Base-by-base conservation (phyloP, 2,888 invertebrate species). In the Eupithecia centaureata region DNA sequence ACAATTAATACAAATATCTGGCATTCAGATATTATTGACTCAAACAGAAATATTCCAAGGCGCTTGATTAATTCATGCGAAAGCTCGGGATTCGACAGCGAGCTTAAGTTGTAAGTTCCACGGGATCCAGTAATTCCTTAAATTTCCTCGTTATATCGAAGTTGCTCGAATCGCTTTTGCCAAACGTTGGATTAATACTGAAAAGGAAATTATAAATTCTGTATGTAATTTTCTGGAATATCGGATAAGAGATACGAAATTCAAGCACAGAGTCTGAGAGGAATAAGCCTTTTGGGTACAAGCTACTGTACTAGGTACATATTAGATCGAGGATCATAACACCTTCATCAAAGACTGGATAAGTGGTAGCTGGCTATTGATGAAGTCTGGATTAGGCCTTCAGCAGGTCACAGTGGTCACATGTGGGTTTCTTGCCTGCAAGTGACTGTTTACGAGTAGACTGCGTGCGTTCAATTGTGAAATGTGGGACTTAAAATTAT, bases 91-190 rank as follows among this genome's bases (percentile, higher is more conserved):
- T 63, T 67, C 54, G 33, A 63, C 59, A 30, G 47, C 51, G 56
- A 2, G 52, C 35, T 64, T 52, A 61, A 61, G 57, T 58, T 60
- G 22, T 51, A 64, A 64, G 38, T 61, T 61, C 51, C 54, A 58
- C 61, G 58, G 60, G 64, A 61, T 58, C 27, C 61, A 61, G 32
- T 61, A 51, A 68, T 64, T 61, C 57, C 57, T 68, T 64, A 58
- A 58, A 68, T 61, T 68, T 57, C 12, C 63, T 38, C 61, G 58
- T 63, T 67, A 61, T 60, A 15, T 47, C 1, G 33, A 57, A 60
- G 42, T 63, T 30, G n/a, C 12, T 47, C 18, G 10, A 12, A 57
- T 57, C n/a, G 54, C 54, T 30, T 15, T 56, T 18, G 28, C 15
- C 27, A 54, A 54, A 54, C 42, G 42, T 42, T 22, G 42, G 42